Base-by-base conservation (phyloP, 2,888 invertebrate species). In the Actias luna region DNA sequence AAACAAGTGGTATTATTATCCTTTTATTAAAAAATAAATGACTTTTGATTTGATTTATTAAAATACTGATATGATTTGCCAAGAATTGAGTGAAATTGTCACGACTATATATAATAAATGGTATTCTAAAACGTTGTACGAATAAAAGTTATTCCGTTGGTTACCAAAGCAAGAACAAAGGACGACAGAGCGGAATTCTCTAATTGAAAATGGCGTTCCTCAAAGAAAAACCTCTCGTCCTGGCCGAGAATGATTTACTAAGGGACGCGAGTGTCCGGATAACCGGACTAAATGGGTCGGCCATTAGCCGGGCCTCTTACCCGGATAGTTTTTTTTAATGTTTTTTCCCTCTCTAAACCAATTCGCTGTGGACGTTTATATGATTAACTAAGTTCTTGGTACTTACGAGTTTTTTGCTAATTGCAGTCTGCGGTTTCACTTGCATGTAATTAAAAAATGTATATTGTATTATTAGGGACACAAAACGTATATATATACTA, bases 261-360 rank as follows among this genome's bases (percentile, higher is more conserved):
- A 75, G 74, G 77, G 74, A 76, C 73, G 55, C 73, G 72, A 74
- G 75, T 75, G 75, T 77, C 73, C 77, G 55, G 80, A 79, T 83
- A 82, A 82, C 84, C 82, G 72, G 73, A 78, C 74, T 77, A 79
- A 86, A 85, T 83, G 81, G 80, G 77, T 74, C 76, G 73, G 73
- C 82, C 85, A 86, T 86, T 86, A 85, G 79, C 74, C 70, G 67
- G 73, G 75, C 75, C 77, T 79, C 74, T 78, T 74, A 72, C 71
- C 64, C 65, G 70, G 69, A 74, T 78, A 80, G 79, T 78, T 76
- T 72, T 71, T 77, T 79, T 76, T 3, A 25, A 50, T 10, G 67
- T 71, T 64, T 68, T 73, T 70, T 72, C 65, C 66, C 61, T 69
- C 72, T 65, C 73, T 65, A 64, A 62, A 65, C 66, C 66, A 70